Base-by-base conservation (phyloP, 2,888 invertebrate species). In the Caradrina kadenii region DNA sequence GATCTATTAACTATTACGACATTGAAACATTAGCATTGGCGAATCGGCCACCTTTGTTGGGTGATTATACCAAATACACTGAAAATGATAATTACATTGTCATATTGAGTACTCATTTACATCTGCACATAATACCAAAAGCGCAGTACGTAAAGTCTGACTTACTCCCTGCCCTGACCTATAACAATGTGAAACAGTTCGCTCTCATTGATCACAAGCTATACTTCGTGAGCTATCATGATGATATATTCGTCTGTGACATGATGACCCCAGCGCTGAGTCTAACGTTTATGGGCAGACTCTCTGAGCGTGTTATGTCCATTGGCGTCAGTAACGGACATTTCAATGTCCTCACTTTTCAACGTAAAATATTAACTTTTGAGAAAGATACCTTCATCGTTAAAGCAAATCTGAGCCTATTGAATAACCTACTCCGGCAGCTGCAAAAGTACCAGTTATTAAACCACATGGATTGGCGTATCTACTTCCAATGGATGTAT, bases 401-500 rank as follows among this genome's bases (percentile, higher is more conserved):
- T 7, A 52, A 39, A 0, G 83, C 85, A 0, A 64, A 80, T 0
- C 53, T 93, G 0, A 84, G 84, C 13, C 63, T 82, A 0, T 76
- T 84, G 1, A 69, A 71, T 0, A 92, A 91, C 67, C 63, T 93
- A 6, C 63, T 89, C 2, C 86, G 90, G 39, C 76, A 81, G 1
- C 67, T 89, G 13, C 80, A 83, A 1, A 78, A 85, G 22, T 93
- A 90, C 55, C 89, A 92, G n/a, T 88, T 94, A 22, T 52, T 94
- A 0, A 92, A 92, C 19, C 82, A 85, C 0, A 60, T 94, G 1
- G 92, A 94, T 19, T 94, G 94, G 93, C 67, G 89, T 0, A 76
- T 91, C 0, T 92, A 91, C 19, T 89, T 90, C 11, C 89, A 92
- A 54, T 93, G 94, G 91, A 86, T 91, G 84, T 88, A 82, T 10